These are phyloP conservation scores for Heteractis magnifica DNA, from an alignment of 92 coral and sea anemone genomes.

Conservation along the genomic window DNA sequence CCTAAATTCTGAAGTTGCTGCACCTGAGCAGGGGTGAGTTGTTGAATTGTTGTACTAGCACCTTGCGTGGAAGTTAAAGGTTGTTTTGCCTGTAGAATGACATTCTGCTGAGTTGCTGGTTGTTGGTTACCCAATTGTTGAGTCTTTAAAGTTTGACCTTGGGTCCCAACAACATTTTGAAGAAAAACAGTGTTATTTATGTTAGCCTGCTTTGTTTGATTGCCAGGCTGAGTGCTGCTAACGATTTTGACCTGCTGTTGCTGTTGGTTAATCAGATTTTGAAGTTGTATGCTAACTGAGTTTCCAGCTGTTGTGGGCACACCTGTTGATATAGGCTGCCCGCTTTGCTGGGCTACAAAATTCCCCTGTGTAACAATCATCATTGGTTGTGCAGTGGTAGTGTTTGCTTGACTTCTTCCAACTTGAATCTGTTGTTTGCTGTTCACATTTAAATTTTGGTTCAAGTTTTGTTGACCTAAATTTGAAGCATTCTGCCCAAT, in stretches of 20 bases:
- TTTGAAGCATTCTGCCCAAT: slow-evolving; percentile 5
- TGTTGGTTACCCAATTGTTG: slow-evolving; percentile 44
- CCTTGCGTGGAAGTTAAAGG: slow-evolving; percentile 31
- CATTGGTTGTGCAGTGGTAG: slow-evolving; percentile 6
- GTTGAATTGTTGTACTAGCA: slow-evolving; percentile 39
- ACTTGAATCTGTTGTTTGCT: slow-evolving; percentile 5
- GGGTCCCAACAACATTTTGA: slow-evolving; percentile 13
- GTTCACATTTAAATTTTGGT: slow-evolving; percentile 4
- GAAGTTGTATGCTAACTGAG: slow-evolving; percentile 46
- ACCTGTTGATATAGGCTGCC: slow-evolving; percentile 33
- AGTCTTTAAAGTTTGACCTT: slow-evolving; percentile 14
- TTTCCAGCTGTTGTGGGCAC: slow-evolving; percentile 18
- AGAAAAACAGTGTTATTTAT: slow-evolving; percentile 6
- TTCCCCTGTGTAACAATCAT: slow-evolving; percentile 31
- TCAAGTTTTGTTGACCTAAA: background rate
- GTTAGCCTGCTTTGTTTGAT: slow-evolving; percentile 11
- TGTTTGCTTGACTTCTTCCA: background rate
- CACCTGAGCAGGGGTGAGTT: slow-evolving; percentile 44
- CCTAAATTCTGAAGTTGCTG: slow-evolving; percentile 61
- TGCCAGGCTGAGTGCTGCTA: slow-evolving; percentile 13
- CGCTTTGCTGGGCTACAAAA: slow-evolving; percentile 37
- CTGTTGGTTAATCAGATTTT: slow-evolving; percentile 50
- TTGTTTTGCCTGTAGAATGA: slow-evolving; percentile 42
- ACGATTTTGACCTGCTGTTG: slow-evolving; percentile 24
- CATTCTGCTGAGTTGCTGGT: slow-evolving; percentile 18